phyloP scores from a whole-genome alignment of 1,140 invertebrate genomes.

The Lasioglossum baleicum region DNA sequence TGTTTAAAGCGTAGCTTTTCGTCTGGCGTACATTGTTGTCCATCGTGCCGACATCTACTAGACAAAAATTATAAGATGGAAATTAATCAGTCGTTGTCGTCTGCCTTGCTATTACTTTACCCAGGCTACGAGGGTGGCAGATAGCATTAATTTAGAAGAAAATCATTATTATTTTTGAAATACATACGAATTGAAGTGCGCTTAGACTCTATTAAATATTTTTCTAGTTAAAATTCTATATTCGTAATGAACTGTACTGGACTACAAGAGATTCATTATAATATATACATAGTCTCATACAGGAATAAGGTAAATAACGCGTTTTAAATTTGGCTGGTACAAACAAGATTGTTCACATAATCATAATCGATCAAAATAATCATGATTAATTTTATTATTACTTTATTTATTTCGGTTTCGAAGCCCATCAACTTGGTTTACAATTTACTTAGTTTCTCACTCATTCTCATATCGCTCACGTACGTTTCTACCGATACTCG shows the following conservation, averaged over 20 bases:
- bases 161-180: not conserved
- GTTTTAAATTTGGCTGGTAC: not conserved
- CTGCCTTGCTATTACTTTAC: conserved; percentile 81
- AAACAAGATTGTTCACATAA: not conserved
- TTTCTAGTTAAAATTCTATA: conserved; percentile 15
- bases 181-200: not conserved
- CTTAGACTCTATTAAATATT: conserved; percentile 2
- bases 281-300: not conserved
- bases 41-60: conserved; percentile 84
- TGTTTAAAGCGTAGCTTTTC: conserved; percentile 87
- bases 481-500: too few relatives aligned
- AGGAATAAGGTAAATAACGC: not conserved
- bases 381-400: conserved; percentile 27
- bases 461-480: too few relatives aligned
- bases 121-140: conserved; percentile 84
- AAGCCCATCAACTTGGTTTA: too few relatives aligned
- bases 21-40: conserved; percentile 84
- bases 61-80: conserved; percentile 80
- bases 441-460: too few relatives aligned
- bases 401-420: too few relatives aligned
- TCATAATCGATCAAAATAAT: not conserved
- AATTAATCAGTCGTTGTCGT: conserved; percentile 81
- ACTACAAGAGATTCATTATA: conserved; percentile 2
- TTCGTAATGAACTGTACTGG: not conserved
- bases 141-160: conserved; percentile 34